Conservation (phyloP, 2,888 invertebrate species). For the Hofmannophila pseudospretella region DNA sequence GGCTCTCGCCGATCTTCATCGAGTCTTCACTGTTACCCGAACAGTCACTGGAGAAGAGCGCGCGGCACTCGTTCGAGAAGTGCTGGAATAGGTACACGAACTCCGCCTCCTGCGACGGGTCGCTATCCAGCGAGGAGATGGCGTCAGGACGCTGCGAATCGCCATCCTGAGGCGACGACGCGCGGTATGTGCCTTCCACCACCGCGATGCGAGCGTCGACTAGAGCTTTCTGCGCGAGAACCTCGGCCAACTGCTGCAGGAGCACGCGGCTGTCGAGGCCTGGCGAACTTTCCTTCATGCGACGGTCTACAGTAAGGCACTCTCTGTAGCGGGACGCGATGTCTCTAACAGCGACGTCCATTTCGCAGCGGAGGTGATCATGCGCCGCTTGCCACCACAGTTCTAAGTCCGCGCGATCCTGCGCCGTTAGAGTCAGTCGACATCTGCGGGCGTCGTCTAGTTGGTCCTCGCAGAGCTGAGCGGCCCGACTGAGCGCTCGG, state of each 20-base stretch:
- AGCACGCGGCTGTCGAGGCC: constrained; percentile 35
- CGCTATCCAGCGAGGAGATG: constrained; percentile 68
- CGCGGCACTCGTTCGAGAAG: constrained; percentile 80
- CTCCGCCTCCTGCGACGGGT: constrained; percentile 81
- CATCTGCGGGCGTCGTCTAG: constrained; percentile 73
- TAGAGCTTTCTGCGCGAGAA: constrained; percentile 85
- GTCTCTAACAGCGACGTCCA: constrained; percentile 83
- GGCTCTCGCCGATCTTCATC: constrained; percentile 75
- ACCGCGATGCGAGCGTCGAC: constrained; percentile 87
- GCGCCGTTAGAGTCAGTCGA: constrained; percentile 81
- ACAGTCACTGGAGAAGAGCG: constrained; percentile 77
- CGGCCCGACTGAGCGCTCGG: constrained; percentile 83
- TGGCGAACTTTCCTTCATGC: constrained; percentile 50
- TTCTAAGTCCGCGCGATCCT: constrained; percentile 83
- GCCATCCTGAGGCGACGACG: constrained; percentile 36
- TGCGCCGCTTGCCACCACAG: constrained; percentile 87
- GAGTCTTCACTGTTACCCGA: constrained; percentile 76
- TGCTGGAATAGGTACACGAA: constrained; percentile 82
- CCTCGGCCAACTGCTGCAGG: constrained; percentile 82
- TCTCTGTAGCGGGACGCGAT: constrained; percentile 83
- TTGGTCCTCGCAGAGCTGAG: constrained; percentile 81
- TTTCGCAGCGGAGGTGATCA: constrained; percentile 82
- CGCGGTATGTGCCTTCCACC: constrained; percentile 77
- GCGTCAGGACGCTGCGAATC: constrained; percentile 45
- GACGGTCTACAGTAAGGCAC: constrained; percentile 60